Evolutionary conservation across 2,797 vertebrate genomes (phyloP), one percentile per base, ranked within the genome.

Genomic region (Scolopax rusticola): DNA sequence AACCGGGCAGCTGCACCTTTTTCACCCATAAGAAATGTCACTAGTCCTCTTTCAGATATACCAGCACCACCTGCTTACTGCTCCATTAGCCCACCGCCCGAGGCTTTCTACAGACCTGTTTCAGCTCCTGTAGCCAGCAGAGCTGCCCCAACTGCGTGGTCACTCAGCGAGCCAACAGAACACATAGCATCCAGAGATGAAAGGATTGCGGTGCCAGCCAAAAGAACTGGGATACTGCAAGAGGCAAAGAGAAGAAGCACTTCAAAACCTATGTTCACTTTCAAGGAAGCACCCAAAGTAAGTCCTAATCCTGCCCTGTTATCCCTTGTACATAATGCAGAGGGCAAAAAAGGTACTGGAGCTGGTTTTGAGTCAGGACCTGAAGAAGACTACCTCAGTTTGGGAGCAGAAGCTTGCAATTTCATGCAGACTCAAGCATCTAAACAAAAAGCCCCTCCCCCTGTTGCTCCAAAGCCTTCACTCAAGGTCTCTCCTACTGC

Each of bases 321-420:
- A 80, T 99, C 99, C 70, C 99, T 99, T 23, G 98, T 99, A 33
- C 98, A 98, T 57, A 99, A 98, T 77, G 98, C 98, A 63, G 98
- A 98, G 93, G 98, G 99, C 78, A 99, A 98, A 95, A 97, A 98
- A 69, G 95, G 97, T 61, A 40, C 97, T 2, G 99, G 98, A 88
- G 89, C 98, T 63, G 99, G 99, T 67, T 99, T 98, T 94, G 99
- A 99, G 94, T 99, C 99, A 30, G 99, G 99, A 90, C 98, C 99
- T 6, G 99, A 99, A 95, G 99, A 99, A 97, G 99, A 99, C 98
- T 99, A 99, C 98, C 99, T 99, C 92, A 99, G 99, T 82, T 98
- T 99, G 78, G 99, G 99, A 50, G 99, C 99, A 56, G 99, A 99
- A 98, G 99, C 99, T 91, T 99, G 99, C 93, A 99, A 99, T 97